phyloP scores from a whole-genome alignment of 1,140 invertebrate genomes.

The Pygmarrhopalites habei region DNA sequence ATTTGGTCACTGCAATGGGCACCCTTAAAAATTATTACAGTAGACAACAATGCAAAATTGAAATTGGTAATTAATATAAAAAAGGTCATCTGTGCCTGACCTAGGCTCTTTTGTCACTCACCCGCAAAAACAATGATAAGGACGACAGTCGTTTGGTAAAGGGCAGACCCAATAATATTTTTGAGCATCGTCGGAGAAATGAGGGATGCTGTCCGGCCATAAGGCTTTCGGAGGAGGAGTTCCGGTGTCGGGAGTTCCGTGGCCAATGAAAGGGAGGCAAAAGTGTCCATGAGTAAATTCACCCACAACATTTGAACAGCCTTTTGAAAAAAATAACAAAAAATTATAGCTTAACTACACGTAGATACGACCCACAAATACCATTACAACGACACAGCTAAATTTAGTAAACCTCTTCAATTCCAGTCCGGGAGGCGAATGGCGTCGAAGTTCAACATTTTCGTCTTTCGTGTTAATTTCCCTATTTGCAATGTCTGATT shows the following conservation, averaged over 20 bases:
- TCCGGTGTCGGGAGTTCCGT: constrained; percentile 59
- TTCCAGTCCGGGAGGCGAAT: too few relatives aligned
- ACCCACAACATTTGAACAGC: constrained; percentile 69
- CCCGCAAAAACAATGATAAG: constrained; percentile 56
- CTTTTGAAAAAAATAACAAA: constrained; percentile 38
- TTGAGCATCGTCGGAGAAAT: constrained; percentile 61
- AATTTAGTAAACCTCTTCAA: too few relatives aligned
- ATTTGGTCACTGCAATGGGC: too few relatives aligned
- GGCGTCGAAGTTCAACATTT: too few relatives aligned
- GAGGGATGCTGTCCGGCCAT: constrained; percentile 58
- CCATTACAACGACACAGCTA: too few relatives aligned
- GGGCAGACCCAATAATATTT: constrained; percentile 58
- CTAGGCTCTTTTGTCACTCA: too few relatives aligned
- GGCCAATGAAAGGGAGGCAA: constrained; percentile 61
- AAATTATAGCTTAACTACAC: not conserved
- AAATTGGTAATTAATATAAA: too few relatives aligned
- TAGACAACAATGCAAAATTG: too few relatives aligned
- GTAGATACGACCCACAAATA: not conserved
- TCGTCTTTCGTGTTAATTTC: too few relatives aligned
- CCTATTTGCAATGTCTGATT: too few relatives aligned
- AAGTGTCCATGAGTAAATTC: constrained; percentile 65
- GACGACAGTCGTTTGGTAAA: constrained; percentile 58
- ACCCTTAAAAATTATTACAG: too few relatives aligned
- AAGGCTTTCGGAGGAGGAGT: constrained; percentile 56
- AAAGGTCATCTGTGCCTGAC: too few relatives aligned